phyloP scores from a whole-genome alignment of 2,888 invertebrate genomes.

The Masnerella sp. region DNA sequence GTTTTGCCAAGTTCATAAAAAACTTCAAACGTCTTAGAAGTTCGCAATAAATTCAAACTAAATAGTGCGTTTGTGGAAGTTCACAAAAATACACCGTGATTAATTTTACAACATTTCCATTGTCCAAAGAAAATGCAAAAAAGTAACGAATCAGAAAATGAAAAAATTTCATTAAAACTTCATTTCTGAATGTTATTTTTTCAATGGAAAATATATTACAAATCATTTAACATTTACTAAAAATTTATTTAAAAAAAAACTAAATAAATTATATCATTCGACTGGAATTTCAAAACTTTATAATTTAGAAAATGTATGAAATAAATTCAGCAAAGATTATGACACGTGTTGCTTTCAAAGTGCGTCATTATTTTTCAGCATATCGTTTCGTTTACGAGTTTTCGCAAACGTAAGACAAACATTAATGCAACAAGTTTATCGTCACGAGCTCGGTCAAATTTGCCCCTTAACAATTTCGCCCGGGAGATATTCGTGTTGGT shows the following conservation, averaged over 20 bases:
- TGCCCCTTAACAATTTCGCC: not conserved
- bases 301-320: not conserved
- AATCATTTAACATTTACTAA: no score
- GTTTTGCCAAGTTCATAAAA: constrained; percentile 20
- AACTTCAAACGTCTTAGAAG: constrained; percentile 11
- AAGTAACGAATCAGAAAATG: not conserved
- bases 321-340: constrained; percentile 10
- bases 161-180: no score
- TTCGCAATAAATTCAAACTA: constrained; percentile 20
- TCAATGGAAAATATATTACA: no score
- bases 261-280: no score
- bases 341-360: not conserved
- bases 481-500: constrained; percentile 1
- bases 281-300: constrained; percentile 2
- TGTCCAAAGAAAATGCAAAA: not conserved
- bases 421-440: constrained; percentile 32
- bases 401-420: constrained; percentile 12
- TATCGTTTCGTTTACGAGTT: constrained; percentile 20
- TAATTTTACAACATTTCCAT: not conserved
- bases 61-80: constrained; percentile 1
- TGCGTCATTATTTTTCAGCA: constrained; percentile 16
- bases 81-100: not conserved
- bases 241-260: no score
- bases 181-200: no score
- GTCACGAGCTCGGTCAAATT: constrained; percentile 15